Conservation (phyloP, 2,113 vertebrate species). For the Chloebia gouldiae region DNA sequence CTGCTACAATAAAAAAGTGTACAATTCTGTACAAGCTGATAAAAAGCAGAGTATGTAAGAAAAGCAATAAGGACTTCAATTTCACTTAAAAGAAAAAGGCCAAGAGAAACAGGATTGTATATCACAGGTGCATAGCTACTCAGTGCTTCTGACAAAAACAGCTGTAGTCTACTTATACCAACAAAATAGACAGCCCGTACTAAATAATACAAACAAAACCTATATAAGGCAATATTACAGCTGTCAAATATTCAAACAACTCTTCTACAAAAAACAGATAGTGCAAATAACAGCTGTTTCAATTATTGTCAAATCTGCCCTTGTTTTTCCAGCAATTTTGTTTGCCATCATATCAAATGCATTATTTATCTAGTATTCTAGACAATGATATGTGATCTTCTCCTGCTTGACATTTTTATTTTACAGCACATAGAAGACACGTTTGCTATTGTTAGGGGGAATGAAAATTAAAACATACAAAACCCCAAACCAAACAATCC, state of each 20-base stretch:
- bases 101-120: background rate
- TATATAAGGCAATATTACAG: background rate
- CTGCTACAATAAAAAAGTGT: background rate
- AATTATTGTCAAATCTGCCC: background rate
- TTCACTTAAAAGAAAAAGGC: background rate
- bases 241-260: background rate
- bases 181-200: background rate
- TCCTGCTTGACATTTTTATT: background rate
- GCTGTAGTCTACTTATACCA: background rate
- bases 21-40: background rate
- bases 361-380: background rate
- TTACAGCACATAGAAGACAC: background rate
- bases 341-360: background rate
- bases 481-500: background rate
- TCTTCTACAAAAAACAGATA: background rate
- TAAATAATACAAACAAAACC: background rate
- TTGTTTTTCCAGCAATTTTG: background rate
- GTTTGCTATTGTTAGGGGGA: background rate
- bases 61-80: background rate
- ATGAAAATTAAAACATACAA: background rate
- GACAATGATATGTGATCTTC: background rate
- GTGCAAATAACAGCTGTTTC: background rate
- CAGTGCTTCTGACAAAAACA: background rate
- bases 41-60: background rate
- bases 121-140: background rate